Evolutionary conservation across 2,888 invertebrate genomes (phyloP), one percentile per base, ranked within the genome.

Genomic region (Sceliomorpha sp.): DNA sequence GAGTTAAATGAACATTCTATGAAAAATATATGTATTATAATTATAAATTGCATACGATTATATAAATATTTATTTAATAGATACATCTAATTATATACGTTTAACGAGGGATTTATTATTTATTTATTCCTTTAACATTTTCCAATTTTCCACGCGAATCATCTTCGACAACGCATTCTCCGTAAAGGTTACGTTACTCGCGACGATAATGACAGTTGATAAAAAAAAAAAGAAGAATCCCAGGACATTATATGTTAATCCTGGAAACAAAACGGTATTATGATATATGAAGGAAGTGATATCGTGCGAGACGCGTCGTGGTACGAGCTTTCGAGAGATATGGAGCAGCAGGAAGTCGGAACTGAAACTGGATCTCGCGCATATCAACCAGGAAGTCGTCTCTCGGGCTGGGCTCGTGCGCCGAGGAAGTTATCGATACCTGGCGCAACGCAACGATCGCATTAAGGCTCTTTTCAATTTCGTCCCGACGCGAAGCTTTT

Each of bases 291-390:
- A 62, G 72, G 69, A 72, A 74, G 68, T 66, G 32, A 72, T 71
- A 63, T 66, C n/a, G 50, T 17, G 24, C 55, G 34, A 42, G 56
- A 45, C 47, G 34, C 42, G 47, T 47, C 44, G 37, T 55, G 62
- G 55, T 60, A 60, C 51, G 55, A 42, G 50, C 59, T 64, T 59
- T 67, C 68, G 68, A 70, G 56, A 62, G 67, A 72, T 70, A 73
- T 72, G 74, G 73, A 74, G 47, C 74, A 71, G 51, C 76, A 77
- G 76, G 72, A 76, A 75, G 71, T 64, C 63, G 70, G 47, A 72
- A 68, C 67, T 66, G 74, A 75, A 78, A 80, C 75, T 73, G 68
- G 77, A 81, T 81, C 76, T 73, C 51, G 69, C 58, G 67, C 66
- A 73, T 39, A 60, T 40, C 34, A 15, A 72, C 47, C 42, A 63